Percentiles rank a stretch among this genome's conserved stretches.
Conservation (phyloP, 2,113 vertebrate genomes). For the Melanostigma gelatinosum region DNA sequence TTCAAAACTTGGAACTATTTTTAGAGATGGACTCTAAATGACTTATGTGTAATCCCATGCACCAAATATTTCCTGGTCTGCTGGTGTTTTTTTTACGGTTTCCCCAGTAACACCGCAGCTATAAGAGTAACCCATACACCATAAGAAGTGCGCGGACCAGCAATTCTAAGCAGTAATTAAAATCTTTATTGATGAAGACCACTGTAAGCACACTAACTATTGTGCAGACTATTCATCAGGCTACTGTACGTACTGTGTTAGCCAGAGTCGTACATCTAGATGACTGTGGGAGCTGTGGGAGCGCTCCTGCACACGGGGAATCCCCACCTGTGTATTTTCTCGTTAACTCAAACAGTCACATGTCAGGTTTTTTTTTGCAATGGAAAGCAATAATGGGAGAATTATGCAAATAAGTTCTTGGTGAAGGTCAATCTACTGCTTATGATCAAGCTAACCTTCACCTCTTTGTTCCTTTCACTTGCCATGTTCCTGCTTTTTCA, state of each 20-base stretch:
- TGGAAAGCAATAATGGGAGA: conserved; percentile 5
- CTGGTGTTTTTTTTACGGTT: conserved; percentile 33
- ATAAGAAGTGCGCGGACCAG: conserved; percentile 50
- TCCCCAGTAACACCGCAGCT: conserved; percentile 31
- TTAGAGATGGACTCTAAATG: neutral
- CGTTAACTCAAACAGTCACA: conserved; percentile 5
- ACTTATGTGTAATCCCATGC: conserved; percentile 25
- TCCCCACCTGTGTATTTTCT: conserved; percentile 9
- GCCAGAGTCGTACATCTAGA: conserved; percentile 32
- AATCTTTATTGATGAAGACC: conserved; percentile 64
- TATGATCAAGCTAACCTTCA: conserved; percentile 12
- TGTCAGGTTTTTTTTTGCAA: neutral
- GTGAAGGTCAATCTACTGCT: conserved; percentile 8
- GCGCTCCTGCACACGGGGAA: neutral
- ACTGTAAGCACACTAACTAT: conserved; percentile 50
- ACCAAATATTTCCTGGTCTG: conserved; percentile 32
- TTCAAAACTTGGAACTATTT: neutral
- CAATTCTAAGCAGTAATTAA: conserved; percentile 67
- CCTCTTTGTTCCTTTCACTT: neutral
- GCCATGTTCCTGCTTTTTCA: neutral
- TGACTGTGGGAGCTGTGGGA: neutral
- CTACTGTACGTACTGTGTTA: conserved; percentile 25
- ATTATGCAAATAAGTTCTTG: neutral
- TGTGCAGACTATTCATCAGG: conserved; percentile 45
- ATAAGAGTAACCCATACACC: conserved; percentile 62